Base-by-base conservation (phyloP, 2,888 invertebrate species). In the Dasypogon diadema region DNA sequence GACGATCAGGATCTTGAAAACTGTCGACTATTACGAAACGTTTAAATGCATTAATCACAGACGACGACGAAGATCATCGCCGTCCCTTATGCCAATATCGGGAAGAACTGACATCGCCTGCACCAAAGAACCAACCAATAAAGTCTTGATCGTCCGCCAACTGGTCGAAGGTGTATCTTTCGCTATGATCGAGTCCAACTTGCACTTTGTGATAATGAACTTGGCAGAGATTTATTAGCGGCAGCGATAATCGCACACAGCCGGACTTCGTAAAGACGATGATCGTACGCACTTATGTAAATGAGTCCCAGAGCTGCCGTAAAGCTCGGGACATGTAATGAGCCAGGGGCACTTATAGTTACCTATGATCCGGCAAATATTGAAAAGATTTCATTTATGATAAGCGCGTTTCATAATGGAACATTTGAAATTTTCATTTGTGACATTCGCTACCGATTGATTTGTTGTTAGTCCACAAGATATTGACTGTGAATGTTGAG, bases 171-270 rank as follows among this genome's bases (percentile, higher is more conserved):
- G 18, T 34, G 34, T 18, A 37, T 60, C 18, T 60, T 14, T 3
- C 18, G 60, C 16, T 1, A 18, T 21, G 37, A 58, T 58, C 30
- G 8, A 30, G 8, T 30, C 30, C 42, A 42, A n/a, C 42, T 42
- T 37, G 37, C 37, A 60, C 34, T 60, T 65, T 65, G 26, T 65
- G 65, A 46, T 65, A 65, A 65, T 65, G 65, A 65, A 65, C 65
- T 65, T 65, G 65, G 24, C 4, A 22, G 24, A 42, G 65, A 65
- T 65, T 65, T 65, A 65, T 65, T 48, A 14, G 46, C 14, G 24
- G 46, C 65, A 48, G 22, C 14, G 2, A n/a, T 2, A 18, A 22
- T 22, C 48, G 46, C 24, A 5, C 22, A 10, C 4, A 8, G 16
- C 26, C 48, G 48, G 46, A 65, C 65, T 24, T 46, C 42, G 46